Base-by-base conservation (phyloP, 2,888 invertebrate genomes). In the Rutpela maculata region DNA sequence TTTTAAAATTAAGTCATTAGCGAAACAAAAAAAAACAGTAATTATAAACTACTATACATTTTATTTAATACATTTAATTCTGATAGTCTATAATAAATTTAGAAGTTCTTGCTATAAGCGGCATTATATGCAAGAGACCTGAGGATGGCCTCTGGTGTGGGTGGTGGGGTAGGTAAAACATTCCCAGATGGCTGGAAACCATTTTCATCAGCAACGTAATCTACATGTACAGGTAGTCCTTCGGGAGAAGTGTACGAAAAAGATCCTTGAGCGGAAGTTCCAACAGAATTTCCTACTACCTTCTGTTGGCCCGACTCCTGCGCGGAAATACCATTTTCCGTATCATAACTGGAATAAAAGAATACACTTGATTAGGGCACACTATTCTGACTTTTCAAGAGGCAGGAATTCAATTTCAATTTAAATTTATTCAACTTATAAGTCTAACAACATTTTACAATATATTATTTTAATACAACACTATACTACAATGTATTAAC, bases 201-300 rank as follows among this genome's bases (percentile, higher is more conserved):
- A 50, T 76, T 76, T 72, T 76, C 76, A 62, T 76, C 76, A 10
- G 76, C 76, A 19, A 63, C 18, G 31, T 76, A 76, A 10, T 76
- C 56, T 10, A 71, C 17, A 19, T 63, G 35, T 6, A 74, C 59
- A 12, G 90, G 87, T n/a, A 91, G 88, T 71, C 92, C 92, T 85
- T 93, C 92, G 12, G 92, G 92, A 43, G 91, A 92, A 15, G 92
- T 92, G 85, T 92, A 93, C 17, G 74, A 76, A 66, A 73, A 81
- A 12, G 93, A 93, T 60, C 95, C 95, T 87, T 95, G 94, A 1
- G 94, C 94, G 0, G 94, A 93, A 92, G 95, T 92, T n/a, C 93
- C 93, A 83, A 93, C 93, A 1, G 93, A 92, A 74, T 92, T 92
- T 78, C 71, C 71, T 38, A 66, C 43, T 10, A 17, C 1, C 15